A percentile compares a stretch with the other conserved stretches of the same genome.
Evolutionary conservation across 37 sponge, comb jelly and placozoan species (phyloP).

Genomic region (Oscarella lobularis): DNA sequence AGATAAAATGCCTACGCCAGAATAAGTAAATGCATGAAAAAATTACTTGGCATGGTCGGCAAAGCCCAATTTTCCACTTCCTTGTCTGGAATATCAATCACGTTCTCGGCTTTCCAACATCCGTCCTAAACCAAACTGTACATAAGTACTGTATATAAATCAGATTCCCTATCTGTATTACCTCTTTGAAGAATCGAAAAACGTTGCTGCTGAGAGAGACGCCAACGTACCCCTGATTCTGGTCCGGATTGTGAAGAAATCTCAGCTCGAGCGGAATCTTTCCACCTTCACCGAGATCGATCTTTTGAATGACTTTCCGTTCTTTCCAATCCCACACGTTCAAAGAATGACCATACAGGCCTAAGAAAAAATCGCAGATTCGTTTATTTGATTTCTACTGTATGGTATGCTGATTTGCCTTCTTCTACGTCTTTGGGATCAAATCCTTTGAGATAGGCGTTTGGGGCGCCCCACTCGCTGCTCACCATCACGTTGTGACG

Average conservation of each 20-base stretch:
- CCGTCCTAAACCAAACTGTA: background rate
- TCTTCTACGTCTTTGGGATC: background rate
- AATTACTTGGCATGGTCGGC: slow-evolving; percentile 1
- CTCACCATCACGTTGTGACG: slow-evolving; percentile 8
- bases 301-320: background rate
- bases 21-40: background rate
- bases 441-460: background rate
- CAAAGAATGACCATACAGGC: background rate
- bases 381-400: background rate
- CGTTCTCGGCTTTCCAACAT: background rate
- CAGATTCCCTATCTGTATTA: background rate
- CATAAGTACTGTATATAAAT: background rate
- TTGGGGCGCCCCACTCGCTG: slow-evolving; percentile 8
- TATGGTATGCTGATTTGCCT: background rate
- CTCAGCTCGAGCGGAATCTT: background rate
- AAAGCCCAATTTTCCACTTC: slow-evolving; percentile 4
- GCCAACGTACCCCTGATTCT: background rate
- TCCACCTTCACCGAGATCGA: background rate
- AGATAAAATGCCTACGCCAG: background rate
- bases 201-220: background rate
- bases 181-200: background rate
- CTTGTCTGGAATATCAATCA: background rate
- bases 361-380: too few species aligned
- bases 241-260: background rate
- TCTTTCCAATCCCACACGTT: background rate